These are phyloP conservation scores for Teleiodes luculella DNA, from an alignment of 2,888 invertebrate genomes.

Conservation along the genomic window DNA sequence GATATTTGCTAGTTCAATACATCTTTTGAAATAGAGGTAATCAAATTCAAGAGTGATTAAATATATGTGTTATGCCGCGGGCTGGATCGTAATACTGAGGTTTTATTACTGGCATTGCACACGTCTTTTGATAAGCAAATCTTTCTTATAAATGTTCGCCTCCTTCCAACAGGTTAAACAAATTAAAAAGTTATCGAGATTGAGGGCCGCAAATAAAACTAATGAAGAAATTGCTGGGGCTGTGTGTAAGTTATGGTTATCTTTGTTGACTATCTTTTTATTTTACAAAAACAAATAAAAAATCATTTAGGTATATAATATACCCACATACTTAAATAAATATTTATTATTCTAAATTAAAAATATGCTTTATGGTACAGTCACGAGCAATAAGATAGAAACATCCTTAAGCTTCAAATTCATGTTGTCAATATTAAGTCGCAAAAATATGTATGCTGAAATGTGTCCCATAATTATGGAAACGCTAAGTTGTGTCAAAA, in stretches of 20 bases:
- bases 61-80: slow-evolving; percentile 19
- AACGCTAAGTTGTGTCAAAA: too few species aligned
- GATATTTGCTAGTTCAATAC: slow-evolving; percentile 4
- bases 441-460: too few species aligned
- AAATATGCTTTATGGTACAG: too few species aligned
- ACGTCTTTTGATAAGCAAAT: slow-evolving; percentile 22
- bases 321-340: neutral
- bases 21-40: slow-evolving; percentile 18
- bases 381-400: too few species aligned
- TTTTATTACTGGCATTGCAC: slow-evolving; percentile 14
- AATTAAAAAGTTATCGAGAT: slow-evolving; percentile 14
- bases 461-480: too few species aligned
- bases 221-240: slow-evolving; percentile 9
- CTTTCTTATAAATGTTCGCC: slow-evolving; percentile 19
- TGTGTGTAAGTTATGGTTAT: slow-evolving; percentile 2
- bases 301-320: neutral
- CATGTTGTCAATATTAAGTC: too few species aligned
- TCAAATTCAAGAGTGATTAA: slow-evolving; percentile 15
- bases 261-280: neutral
- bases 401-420: too few species aligned
- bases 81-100: slow-evolving; percentile 7
- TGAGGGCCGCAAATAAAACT: slow-evolving; percentile 7
- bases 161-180: slow-evolving; percentile 8
- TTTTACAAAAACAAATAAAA: neutral
- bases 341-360: neutral